Conservation (phyloP, 2,113 vertebrate genomes). For the Protobothrops flavoviridis region DNA sequence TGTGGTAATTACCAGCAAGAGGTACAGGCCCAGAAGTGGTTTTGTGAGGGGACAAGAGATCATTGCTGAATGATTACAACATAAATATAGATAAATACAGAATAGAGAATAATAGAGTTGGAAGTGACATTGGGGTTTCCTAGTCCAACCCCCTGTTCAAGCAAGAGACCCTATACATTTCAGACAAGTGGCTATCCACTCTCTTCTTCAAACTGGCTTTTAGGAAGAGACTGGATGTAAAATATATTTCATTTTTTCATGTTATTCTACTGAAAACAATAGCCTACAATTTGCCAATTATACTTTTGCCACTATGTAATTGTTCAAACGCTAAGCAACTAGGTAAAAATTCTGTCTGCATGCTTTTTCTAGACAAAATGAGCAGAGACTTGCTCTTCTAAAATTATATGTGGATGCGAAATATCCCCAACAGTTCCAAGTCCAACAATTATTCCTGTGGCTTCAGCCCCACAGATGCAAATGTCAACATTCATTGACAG, state of each 20-base stretch:
- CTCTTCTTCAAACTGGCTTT: background rate
- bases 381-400: background rate
- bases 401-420: background rate
- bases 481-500: background rate
- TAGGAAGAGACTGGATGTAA: background rate
- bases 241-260: background rate
- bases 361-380: background rate
- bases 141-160: background rate
- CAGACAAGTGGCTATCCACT: background rate
- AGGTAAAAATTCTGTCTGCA: background rate
- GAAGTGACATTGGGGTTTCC: background rate
- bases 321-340: background rate
- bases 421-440: background rate
- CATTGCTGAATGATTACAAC: background rate
- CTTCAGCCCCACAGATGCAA: background rate
- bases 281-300: background rate
- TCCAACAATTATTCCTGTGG: background rate
- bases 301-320: background rate
- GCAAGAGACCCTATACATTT: background rate
- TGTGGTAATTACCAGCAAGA: background rate
- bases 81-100: background rate
- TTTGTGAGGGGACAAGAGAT: background rate
- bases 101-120: background rate
- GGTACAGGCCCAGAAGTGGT: background rate
- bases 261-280: background rate